Percentiles rank a stretch among this genome's conserved stretches.
Evolutionary conservation across 2,888 invertebrate genomes (phyloP).

Genomic region (Apotomis capreana): DNA sequence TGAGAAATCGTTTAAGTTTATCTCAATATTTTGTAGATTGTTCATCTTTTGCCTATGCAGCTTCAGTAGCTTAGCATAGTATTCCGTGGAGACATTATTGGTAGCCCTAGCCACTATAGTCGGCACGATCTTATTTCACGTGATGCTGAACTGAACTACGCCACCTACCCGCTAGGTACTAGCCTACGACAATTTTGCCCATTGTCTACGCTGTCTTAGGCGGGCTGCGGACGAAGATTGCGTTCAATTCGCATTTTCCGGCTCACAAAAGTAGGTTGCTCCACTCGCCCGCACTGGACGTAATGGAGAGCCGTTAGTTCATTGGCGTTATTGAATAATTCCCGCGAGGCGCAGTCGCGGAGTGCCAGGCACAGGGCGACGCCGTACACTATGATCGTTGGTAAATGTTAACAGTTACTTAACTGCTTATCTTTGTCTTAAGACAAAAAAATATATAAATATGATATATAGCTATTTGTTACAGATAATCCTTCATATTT

Average conservation of each 20-base stretch:
- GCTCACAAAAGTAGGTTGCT: slow-evolving; percentile 79
- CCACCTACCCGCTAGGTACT: not conserved
- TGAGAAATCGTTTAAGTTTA: too few species aligned
- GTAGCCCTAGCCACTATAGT: too few species aligned
- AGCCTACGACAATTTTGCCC: slow-evolving; percentile 6
- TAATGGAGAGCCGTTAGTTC: slow-evolving; percentile 79
- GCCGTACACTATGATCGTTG: slow-evolving; percentile 58
- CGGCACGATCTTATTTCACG: too few species aligned
- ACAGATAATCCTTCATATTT: slow-evolving; percentile 92
- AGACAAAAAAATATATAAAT: not conserved
- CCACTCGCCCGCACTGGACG: slow-evolving; percentile 69
- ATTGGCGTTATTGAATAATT: slow-evolving; percentile 82
- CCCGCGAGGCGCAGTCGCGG: slow-evolving; percentile 60
- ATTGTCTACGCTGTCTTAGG: slow-evolving; percentile 51
- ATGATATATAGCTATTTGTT: slow-evolving; percentile 57
- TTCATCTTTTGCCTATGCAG: too few species aligned
- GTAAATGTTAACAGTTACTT: slow-evolving; percentile 49
- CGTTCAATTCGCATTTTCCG: slow-evolving; percentile 82
- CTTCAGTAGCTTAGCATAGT: too few species aligned
- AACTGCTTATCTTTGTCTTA: slow-evolving; percentile 8
- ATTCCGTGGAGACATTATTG: too few species aligned
- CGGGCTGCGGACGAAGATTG: slow-evolving; percentile 75
- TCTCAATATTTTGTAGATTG: too few species aligned
- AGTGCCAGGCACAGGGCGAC: slow-evolving; percentile 46
- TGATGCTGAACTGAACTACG: too few species aligned